phyloP scores from a whole-genome alignment of 92 coral and sea anemone species.

The Scolanthus callimorphus region DNA sequence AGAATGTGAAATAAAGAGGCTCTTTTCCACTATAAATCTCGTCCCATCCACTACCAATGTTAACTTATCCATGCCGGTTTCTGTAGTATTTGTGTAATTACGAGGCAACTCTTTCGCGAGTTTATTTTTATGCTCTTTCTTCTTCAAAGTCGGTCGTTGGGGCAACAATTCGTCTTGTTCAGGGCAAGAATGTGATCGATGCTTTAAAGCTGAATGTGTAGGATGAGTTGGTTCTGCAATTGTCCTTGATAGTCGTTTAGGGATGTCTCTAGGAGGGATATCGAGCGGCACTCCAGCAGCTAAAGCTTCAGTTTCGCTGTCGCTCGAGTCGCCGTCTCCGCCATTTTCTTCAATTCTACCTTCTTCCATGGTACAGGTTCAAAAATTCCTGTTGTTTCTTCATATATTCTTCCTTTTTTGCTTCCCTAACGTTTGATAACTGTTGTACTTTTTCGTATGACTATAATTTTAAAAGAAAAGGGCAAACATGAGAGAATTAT shows the following conservation, averaged over 20 bases:
- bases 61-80: slow-evolving; percentile 64
- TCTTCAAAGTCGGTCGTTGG: slow-evolving; percentile 32
- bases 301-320: slow-evolving; percentile 74
- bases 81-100: slow-evolving; percentile 14
- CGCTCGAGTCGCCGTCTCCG: slow-evolving; percentile 71
- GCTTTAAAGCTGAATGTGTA: slow-evolving; percentile 39
- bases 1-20: slow-evolving; percentile 86
- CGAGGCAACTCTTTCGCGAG: slow-evolving; percentile 50
- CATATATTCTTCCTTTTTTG: too few species aligned
- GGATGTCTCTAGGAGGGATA: slow-evolving; percentile 81
- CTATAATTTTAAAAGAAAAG: too few species aligned
- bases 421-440: too few species aligned
- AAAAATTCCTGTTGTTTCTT: too few species aligned
- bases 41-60: slow-evolving; percentile 92
- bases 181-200: slow-evolving; percentile 34
- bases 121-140: slow-evolving; percentile 51
- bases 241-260: slow-evolving; percentile 55
- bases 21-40: slow-evolving; percentile 88
- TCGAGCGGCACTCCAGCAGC: slow-evolving; percentile 75
- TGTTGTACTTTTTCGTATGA: too few species aligned
- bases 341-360: slow-evolving; percentile 20
- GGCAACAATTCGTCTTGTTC: slow-evolving; percentile 45
- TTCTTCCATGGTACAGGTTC: too few species aligned
- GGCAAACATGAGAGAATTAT: too few species aligned
- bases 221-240: slow-evolving; percentile 57